These are phyloP conservation scores for Spinus olivaceus DNA, from an alignment of 2,797 vertebrate species.

Conservation along the genomic window DNA sequence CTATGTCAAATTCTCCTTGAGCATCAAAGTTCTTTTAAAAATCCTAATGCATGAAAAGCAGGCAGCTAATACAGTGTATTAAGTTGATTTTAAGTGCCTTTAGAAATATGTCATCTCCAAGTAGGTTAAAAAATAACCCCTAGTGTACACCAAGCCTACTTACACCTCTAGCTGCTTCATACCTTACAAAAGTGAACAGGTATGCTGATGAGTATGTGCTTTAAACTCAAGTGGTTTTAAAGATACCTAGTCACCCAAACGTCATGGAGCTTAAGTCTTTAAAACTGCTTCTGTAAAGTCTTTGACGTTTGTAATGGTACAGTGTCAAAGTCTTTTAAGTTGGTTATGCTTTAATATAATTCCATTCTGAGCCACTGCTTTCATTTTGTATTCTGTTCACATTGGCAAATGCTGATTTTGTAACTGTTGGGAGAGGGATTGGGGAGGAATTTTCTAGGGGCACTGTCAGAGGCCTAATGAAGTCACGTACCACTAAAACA, in stretches of 20 bases:
- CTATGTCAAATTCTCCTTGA: neutral
- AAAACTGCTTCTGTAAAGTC: neutral
- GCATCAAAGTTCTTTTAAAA: neutral
- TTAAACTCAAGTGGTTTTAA: neutral
- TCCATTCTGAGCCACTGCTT: neutral
- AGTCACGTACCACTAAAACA: neutral
- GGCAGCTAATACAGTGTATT: neutral
- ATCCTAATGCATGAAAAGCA: neutral
- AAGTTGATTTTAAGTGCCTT: neutral
- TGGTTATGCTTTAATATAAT: neutral
- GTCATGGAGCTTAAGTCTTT: neutral
- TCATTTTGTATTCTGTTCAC: neutral
- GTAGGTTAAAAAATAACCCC: neutral
- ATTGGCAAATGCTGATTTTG: neutral
- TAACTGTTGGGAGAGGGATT: neutral
- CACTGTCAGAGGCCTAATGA: neutral
- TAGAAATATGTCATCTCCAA: neutral
- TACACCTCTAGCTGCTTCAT: neutral
- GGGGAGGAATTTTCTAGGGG: neutral
- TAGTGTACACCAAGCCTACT: neutral
- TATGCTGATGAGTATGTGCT: neutral
- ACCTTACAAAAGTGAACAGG: neutral
- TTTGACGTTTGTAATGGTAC: neutral
- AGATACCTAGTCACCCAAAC: neutral
- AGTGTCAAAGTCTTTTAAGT: neutral